Evolutionary conservation across 2,797 vertebrate species (phyloP), one percentile per base, ranked within the genome.

Genomic region (Mallotus villosus): DNA sequence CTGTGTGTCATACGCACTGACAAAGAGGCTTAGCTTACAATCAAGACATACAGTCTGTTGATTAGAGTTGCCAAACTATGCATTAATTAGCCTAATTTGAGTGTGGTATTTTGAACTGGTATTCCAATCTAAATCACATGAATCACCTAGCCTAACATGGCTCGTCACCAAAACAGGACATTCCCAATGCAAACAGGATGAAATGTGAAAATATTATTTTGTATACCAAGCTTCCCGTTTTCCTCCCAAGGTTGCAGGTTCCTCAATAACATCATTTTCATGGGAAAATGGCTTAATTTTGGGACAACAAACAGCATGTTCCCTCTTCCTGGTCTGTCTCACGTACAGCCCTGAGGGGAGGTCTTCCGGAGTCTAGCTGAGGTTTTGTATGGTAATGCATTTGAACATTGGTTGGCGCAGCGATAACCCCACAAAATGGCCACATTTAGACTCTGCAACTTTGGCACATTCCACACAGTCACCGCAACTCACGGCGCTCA

Each of bases 131-230:
- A 17, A 17, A n/a, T 55, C 51, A n/a, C 17, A 4, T 55, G 51
- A n/a, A 3, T 55, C 16, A 17, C 16, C 51, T 17, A 55, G 51
- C 51, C 63, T 62, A 70, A 12, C 11, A 8, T 46, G 41, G 9
- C 41, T 46, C 14, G 41, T 46, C 41, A 46, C 41, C 9, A 46
- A 46, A 46, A 76, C 29, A 63, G 60, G 37, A 66, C 24, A 49
- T 76, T 70, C 58, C 12, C 34, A 60, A 75, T 59, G 53, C 70
- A 77, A 78, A 80, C 60, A 74, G 67, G 74, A 68, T 46, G 32
- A n/a, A 37, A 71, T 60, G 63, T 49, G 53, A 22, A 79, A 63
- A 66, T 25, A 8, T 2, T 49, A 8, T 49, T 75, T 64, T 71
- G 16, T 76, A 72, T 8, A 74, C 59, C 21, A 68, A 72, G 71